Base-by-base conservation (phyloP, 2,797 vertebrate species). In the Coregonus suidteri region DNA sequence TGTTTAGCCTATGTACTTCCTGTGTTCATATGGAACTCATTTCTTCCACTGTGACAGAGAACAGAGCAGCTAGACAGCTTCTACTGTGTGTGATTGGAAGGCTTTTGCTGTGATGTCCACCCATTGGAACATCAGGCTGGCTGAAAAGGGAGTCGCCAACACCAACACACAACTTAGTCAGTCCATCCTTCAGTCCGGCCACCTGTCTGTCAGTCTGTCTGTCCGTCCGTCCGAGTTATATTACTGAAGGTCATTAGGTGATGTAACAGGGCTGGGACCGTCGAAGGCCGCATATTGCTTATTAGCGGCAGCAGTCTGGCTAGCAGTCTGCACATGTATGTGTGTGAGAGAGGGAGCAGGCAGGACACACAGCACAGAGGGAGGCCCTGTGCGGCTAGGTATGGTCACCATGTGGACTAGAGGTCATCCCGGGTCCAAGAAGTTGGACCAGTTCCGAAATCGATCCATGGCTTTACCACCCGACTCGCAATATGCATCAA, bases 361-460 rank as follows among this genome's bases (percentile, higher is more conserved):
- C 14, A 34, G 80, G 79, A 84, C 1, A 74, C 35, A 51, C 68
- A 66, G 0, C 65, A 47, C 73, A 64, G 47, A 56, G 68, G 65
- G 59, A 67, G 59, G 77, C 47, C 71, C 20, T 59, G 65, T 35
- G 70, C 20, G 31, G 25, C 51, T 59, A 2, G 92, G 92, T 90
- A 86, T 90, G 91, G 90, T 88, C 85, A 82, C 91, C 91, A 91
- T 91, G 91, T 91, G 90, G 91, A 91, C 87, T 81, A 41, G 37
- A 41, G 37, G 37, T 41, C 6, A 7, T 41, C 6, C 0, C 37
- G 37, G 37, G 6, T 41, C 37, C 37, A 7, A 7, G 7, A 41
- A 41, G 37, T 41, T 41, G 1, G 6, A 41, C 37, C 37, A 6
- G 6, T 41, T 41, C 37, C 1, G 6, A 41, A 9, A 41, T 41